phyloP scores from a whole-genome alignment of 2,888 invertebrate species.

The Ornithoptera priamus region DNA sequence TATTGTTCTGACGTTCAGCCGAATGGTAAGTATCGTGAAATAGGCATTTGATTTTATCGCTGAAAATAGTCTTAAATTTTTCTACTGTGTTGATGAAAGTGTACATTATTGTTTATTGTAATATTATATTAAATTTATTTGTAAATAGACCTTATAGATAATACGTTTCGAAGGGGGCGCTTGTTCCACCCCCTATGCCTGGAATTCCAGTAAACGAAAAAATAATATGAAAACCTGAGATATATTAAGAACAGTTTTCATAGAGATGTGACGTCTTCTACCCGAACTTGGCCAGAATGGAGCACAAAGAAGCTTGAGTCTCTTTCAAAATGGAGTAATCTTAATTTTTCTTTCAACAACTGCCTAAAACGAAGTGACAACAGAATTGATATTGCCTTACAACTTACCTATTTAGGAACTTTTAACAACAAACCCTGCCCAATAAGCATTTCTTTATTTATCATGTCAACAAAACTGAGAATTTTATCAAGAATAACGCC shows the following conservation, averaged over 20 bases:
- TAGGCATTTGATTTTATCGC: slow-evolving; percentile 9
- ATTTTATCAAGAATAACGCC: not conserved
- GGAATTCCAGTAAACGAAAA: too few species aligned
- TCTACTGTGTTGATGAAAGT: not conserved
- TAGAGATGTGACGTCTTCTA: too few species aligned
- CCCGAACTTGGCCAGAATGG: too few species aligned
- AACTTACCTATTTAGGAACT: not conserved
- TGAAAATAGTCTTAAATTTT: slow-evolving; percentile 1
- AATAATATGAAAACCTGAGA: too few species aligned
- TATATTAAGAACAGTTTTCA: too few species aligned
- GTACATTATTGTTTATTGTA: not conserved
- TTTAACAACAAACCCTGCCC: not conserved
- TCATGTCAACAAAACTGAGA: not conserved
- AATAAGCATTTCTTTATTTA: not conserved
- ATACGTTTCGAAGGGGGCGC: too few species aligned
- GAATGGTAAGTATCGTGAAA: slow-evolving; percentile 18
- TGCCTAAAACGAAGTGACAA: not conserved
- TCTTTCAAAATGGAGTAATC: not conserved
- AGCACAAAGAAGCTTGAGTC: too few species aligned
- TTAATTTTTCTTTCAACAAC: not conserved
- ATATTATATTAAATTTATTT: not conserved
- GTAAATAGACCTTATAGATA: too few species aligned
- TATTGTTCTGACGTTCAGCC: slow-evolving; percentile 28
- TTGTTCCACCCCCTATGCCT: too few species aligned
- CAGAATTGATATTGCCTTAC: not conserved